A percentile compares a stretch with the other conserved stretches of the same genome.
phyloP scores from a whole-genome alignment of 2,113 vertebrate species.

The Lepus americanus region DNA sequence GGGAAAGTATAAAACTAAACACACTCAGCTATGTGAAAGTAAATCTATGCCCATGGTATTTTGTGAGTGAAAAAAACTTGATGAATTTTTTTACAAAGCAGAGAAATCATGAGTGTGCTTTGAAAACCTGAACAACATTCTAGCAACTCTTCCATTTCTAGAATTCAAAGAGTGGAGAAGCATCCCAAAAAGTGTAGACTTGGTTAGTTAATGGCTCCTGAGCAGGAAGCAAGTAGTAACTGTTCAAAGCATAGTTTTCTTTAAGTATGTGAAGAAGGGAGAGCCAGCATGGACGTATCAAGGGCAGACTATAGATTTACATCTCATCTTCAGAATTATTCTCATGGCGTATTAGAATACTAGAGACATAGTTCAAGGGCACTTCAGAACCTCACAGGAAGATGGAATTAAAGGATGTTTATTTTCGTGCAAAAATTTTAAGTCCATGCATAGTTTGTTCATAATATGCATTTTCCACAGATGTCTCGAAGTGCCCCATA shows the following conservation, averaged over 20 bases:
- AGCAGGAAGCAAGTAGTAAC: constrained; percentile 23
- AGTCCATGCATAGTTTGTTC: too few species aligned
- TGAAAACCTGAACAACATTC: background rate
- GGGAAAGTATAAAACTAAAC: too few species aligned
- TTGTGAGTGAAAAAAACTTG: too few species aligned
- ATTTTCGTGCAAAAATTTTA: too few species aligned
- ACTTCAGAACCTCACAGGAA: too few species aligned
- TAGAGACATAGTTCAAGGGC: background rate
- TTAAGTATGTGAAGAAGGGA: background rate
- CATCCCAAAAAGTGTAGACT: background rate
- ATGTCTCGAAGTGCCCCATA: too few species aligned
- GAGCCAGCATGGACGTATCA: background rate
- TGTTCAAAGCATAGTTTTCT: background rate
- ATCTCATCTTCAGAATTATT: constrained; percentile 29
- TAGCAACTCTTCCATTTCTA: background rate
- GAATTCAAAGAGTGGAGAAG: background rate
- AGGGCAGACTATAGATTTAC: constrained; percentile 3
- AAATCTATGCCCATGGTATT: too few species aligned
- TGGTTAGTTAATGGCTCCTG: background rate
- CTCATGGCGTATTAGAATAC: background rate
- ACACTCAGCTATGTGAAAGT: too few species aligned
- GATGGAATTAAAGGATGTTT: too few species aligned
- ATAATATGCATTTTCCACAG: too few species aligned
- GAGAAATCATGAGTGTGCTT: background rate
- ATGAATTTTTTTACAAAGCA: too few species aligned